Base-by-base conservation (phyloP, 2,113 vertebrate species). In the Mohoua ochrocephala region DNA sequence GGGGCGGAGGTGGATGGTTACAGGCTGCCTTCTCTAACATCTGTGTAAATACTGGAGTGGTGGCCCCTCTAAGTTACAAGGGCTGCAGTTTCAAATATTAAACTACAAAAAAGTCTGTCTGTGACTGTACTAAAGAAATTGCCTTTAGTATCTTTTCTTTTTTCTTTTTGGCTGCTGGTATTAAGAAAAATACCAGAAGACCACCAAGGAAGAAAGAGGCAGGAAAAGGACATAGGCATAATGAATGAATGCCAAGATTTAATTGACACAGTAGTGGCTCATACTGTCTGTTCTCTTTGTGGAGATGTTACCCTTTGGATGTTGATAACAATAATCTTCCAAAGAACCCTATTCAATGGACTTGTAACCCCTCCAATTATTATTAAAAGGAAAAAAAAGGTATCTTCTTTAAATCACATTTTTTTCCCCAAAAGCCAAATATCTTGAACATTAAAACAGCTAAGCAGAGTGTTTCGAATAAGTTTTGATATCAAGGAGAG, bases 21-120 rank as follows among this genome's bases (percentile, higher is more conserved):
- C 97, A 98, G 97, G 91, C 97, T 95, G 74, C 96, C 95, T 97
- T 96, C 86, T 76, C 97, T 95, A 97, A 98, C 98, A 98, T 98
- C 98, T 98, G 98, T 98, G 98, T 98, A 98, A 98, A 98, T 98
- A 98, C 73, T 97, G 71, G 60, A 97, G 64, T 85, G 84, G 83
- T 95, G 97, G 96, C 97, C 96, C 95, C 92, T 97, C 93, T 30
- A 98, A 97, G 91, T 95, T 97, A 94, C 89, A 95, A 96, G 94
- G 94, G 89, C 96, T 97, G 91, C 94, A 93, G 94, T 97, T 98
- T 97, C 95, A 98, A 96, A 98, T 98, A 97, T 97, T 95, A 97
- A 98, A 97, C 94, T 97, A 97, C 96, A 97, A 97, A 97, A 98
- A 98, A 92, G 56, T 87, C 91, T 94, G 86, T 91, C 96, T 97